Conservation (phyloP, 2,113 vertebrate genomes). For the Melanocharis versteri region DNA sequence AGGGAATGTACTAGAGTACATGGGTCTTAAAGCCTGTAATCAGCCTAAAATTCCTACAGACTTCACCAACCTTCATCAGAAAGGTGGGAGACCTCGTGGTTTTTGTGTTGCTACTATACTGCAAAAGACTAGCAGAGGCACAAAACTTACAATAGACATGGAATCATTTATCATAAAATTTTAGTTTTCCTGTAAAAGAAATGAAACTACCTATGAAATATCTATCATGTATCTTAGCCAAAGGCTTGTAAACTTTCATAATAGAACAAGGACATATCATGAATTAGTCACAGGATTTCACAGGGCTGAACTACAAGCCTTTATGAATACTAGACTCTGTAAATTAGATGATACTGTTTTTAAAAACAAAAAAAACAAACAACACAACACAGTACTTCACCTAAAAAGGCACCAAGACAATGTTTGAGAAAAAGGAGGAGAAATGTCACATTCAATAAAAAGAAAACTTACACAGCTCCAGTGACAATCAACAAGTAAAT, state of each 20-base stretch:
- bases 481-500: background rate
- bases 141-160: background rate
- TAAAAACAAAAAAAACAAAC: background rate
- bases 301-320: background rate
- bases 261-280: background rate
- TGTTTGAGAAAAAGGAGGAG: background rate
- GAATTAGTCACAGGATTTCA: constrained; percentile 2
- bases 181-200: background rate
- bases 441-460: background rate
- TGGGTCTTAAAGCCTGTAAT: background rate
- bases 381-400: background rate
- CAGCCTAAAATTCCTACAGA: background rate
- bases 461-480: background rate
- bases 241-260: background rate
- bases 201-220: background rate
- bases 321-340: background rate
- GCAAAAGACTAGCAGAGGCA: background rate
- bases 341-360: background rate
- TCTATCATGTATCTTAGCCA: background rate
- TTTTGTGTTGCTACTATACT: background rate
- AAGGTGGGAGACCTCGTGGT: background rate
- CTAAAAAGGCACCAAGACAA: background rate
- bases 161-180: background rate
- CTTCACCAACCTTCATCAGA: background rate
- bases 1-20: background rate